These are phyloP conservation scores for Ophiodon elongatus DNA, from an alignment of 2,113 vertebrate species.

Conservation along the genomic window DNA sequence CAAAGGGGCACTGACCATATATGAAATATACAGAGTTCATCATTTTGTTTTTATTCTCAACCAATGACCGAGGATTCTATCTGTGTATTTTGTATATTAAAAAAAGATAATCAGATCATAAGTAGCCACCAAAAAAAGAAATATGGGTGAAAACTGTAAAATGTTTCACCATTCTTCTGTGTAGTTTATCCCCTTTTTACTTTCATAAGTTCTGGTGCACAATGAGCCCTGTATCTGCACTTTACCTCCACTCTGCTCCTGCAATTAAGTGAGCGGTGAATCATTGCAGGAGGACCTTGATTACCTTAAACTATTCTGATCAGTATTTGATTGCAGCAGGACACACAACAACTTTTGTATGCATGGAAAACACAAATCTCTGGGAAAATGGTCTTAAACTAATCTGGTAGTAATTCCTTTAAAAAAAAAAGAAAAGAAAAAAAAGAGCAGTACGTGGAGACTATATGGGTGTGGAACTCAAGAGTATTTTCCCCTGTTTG, in stretches of 20 bases:
- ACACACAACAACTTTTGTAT: neutral
- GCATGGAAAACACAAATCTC: neutral
- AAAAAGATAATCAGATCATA: neutral
- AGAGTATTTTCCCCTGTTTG: neutral
- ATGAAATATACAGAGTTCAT: neutral
- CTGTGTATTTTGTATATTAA: neutral
- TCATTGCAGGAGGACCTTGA: neutral
- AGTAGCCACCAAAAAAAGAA: neutral
- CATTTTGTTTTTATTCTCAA: neutral
- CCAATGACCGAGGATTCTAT: neutral
- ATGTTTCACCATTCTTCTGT: neutral
- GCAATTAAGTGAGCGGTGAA: no score
- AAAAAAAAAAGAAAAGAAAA: neutral
- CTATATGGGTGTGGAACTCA: neutral
- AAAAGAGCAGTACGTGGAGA: neutral
- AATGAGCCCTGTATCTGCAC: slow-evolving; percentile 4
- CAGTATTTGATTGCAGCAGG: neutral
- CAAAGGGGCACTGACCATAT: neutral
- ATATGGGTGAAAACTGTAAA: neutral
- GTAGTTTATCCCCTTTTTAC: neutral
- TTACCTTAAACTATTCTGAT: neutral
- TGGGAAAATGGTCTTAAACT: neutral
- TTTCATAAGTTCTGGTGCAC: neutral
- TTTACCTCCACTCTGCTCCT: neutral
- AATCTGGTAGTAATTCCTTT: neutral